Percentiles rank a stretch among this genome's conserved stretches.
Conservation (phyloP, 2,113 vertebrate genomes). For the Entomyzon cyanotis region DNA sequence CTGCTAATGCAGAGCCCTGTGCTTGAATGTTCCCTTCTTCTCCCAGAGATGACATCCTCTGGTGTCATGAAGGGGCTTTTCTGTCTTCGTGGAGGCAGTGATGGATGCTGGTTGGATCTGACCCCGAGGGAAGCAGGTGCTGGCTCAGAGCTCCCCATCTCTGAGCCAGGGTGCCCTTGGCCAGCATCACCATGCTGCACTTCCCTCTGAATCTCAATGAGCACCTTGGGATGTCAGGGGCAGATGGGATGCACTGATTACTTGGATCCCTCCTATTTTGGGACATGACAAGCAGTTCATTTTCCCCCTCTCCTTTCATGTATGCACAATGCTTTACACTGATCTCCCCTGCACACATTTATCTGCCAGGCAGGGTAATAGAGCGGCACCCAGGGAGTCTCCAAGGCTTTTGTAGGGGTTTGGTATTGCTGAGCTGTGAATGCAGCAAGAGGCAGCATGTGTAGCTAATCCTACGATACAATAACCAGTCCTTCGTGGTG, state of each 20-base stretch:
- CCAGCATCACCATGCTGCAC: fast-evolving
- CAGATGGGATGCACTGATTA: conserved; percentile 22
- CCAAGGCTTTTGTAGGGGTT: not conserved
- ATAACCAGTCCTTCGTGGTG: not conserved
- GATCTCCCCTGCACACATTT: not conserved
- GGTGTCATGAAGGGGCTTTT: conserved; percentile 12
- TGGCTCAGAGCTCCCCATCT: not conserved
- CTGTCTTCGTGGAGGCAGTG: not conserved
- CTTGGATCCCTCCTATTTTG: not conserved
- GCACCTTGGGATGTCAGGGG: not conserved
- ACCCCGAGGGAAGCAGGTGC: not conserved
- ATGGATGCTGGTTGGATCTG: not conserved
- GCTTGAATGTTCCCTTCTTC: not conserved
- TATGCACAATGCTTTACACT: not conserved
- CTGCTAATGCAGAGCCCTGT: not conserved
- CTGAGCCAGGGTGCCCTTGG: fast-evolving
- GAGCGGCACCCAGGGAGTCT: not conserved
- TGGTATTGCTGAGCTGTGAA: not conserved
- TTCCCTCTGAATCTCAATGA: conserved; percentile 17
- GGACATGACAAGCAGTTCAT: not conserved
- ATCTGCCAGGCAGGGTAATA: conserved; percentile 13
- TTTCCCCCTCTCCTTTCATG: not conserved
- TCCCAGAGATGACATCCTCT: not conserved
- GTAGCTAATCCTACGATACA: conserved; percentile 47
- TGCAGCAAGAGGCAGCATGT: not conserved